These are phyloP conservation scores for Rhea pennata DNA, from an alignment of 2,113 vertebrate genomes.

Conservation along the genomic window DNA sequence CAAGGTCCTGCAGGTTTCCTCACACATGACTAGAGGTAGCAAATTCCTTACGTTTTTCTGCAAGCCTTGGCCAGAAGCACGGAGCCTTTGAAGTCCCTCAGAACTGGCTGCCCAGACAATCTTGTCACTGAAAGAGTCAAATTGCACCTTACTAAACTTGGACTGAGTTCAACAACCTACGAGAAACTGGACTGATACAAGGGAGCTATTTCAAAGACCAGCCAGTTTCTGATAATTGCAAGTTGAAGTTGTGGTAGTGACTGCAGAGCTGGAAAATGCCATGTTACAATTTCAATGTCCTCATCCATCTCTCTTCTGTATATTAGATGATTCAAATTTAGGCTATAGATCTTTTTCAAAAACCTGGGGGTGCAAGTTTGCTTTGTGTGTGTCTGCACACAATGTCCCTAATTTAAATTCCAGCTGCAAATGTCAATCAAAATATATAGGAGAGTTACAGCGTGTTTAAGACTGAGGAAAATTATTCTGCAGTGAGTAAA, in stretches of 20 bases:
- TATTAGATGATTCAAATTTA: background rate
- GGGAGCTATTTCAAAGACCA: background rate
- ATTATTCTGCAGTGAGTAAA: background rate
- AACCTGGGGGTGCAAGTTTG: background rate
- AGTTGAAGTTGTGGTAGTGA: background rate
- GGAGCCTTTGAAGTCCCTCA: background rate
- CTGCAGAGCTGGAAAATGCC: background rate
- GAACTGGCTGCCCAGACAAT: background rate
- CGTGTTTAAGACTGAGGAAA: background rate
- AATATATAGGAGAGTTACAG: background rate
- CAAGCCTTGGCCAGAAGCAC: background rate
- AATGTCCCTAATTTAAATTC: background rate
- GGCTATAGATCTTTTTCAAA: background rate
- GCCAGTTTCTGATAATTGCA: background rate
- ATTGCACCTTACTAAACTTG: background rate
- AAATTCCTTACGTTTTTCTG: background rate
- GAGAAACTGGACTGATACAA: background rate
- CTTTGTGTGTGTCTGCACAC: background rate
- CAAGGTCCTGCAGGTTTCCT: background rate
- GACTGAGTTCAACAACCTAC: background rate
- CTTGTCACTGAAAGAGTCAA: background rate
- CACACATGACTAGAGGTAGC: background rate
- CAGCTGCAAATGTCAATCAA: background rate
- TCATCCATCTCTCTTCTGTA: background rate
- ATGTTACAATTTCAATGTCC: rapidly evolving